phyloP scores from a whole-genome alignment of 1,140 invertebrate genomes.

The Tetragnatha versicolor region DNA sequence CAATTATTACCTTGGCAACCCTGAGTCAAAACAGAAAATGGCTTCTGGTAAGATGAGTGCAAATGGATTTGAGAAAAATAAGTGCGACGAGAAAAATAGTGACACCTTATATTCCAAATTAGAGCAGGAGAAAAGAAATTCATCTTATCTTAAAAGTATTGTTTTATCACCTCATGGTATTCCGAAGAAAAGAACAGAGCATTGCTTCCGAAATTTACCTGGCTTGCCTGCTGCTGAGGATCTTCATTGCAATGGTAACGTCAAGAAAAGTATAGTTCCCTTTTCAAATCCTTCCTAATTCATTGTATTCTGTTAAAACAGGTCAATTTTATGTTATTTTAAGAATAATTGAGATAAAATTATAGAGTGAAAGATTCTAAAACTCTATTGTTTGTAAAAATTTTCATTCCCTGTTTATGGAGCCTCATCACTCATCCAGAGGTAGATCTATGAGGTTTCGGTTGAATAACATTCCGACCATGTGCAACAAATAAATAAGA shows the following conservation, averaged over 20 bases:
- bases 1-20: constrained; percentile 49
- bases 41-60: constrained; percentile 45
- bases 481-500: constrained; percentile 31
- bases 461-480: constrained; percentile 50
- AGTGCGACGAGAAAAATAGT: constrained; percentile 44
- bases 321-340: too few species aligned
- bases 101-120: constrained; percentile 24
- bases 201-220: constrained; percentile 62
- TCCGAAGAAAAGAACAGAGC: constrained; percentile 59
- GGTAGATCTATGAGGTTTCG: constrained; percentile 3
- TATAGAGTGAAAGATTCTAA: too few species aligned
- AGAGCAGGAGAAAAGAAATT: constrained; percentile 39
- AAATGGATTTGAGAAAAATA: constrained; percentile 38
- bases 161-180: constrained; percentile 27
- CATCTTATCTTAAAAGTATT: constrained; percentile 37
- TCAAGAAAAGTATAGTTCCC: constrained; percentile 46
- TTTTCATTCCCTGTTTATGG: not conserved
- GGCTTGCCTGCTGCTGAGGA: constrained; percentile 59
- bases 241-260: constrained; percentile 46
- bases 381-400: constrained; percentile 12
- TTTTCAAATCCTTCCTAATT: too few species aligned
- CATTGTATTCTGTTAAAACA: too few species aligned
- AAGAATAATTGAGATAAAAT: too few species aligned
- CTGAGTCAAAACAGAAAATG: constrained; percentile 56
- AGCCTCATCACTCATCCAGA: constrained; percentile 46